Evolutionary conservation across 2,888 invertebrate species (phyloP), one percentile per base, ranked within the genome.

Genomic region (Meiosimyza platycephala): DNA sequence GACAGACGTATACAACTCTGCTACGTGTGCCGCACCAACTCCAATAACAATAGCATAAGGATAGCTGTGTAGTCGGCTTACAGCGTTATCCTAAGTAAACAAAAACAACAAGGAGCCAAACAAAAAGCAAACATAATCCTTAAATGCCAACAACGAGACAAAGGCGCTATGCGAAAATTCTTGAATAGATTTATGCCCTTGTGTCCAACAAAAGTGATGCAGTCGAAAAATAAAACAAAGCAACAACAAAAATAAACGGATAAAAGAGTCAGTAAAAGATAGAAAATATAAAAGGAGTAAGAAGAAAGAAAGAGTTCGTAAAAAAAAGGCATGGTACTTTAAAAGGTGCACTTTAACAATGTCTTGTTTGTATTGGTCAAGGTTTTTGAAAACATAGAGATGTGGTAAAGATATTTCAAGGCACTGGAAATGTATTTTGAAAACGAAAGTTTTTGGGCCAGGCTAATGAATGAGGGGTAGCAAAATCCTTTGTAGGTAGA

Each of bases 61-160:
- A 9, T 40, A 40, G 40, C 40, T n/a, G 40, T 15, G 50, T 50
- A 18, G 69, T 51, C 69, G 60, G 60, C 51, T 69, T 55, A 66
- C 16, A 51, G 60, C 5, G 63, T 50, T 68, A 68, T 68, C 68
- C 57, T 68, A 59, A 68, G 63, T 55, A 68, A 68, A 68, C 57
- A 68, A 69, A 51, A 69, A 33, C 60, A 69, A 69, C 60, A 60
- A 18, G 15, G 33, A 69, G 28, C 50, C 60, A 60, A n/a, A 60
- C 69, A 60, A 16, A 59, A 50, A 51, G 33, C 50, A 69, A 69
- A 69, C 60, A 60, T 69, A 60, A 69, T 69, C 69, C 69, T 52
- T 70, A 70, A 70, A 70, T 52, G 60, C 62, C 70, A 70, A 22
- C 40, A 40, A 40, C 47, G 33, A 28, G 28, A 62, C 62, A 62